phyloP scores from a whole-genome alignment of 1,140 invertebrate genomes.

The Drosophila nannoptera region DNA sequence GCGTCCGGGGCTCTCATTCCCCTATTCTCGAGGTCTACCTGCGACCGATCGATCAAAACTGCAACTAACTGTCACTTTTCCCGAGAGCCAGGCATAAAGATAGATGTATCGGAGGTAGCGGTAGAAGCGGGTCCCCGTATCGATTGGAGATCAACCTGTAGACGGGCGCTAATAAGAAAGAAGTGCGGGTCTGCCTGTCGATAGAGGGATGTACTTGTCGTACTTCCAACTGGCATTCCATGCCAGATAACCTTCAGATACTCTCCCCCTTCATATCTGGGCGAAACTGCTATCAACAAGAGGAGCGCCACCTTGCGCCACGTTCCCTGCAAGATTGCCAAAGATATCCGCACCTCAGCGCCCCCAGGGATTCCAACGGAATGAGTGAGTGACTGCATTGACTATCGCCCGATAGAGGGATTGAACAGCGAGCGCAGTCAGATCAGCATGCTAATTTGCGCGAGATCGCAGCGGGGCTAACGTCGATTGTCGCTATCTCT shows the following conservation, averaged over 20 bases:
- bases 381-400: conserved; percentile 7
- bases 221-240: too few relatives aligned
- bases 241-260: conserved; percentile 18
- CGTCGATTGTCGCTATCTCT: conserved; percentile 29
- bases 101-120: neutral
- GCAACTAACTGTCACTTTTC: conserved; percentile 27
- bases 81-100: conserved; percentile 8
- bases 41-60: conserved; percentile 55
- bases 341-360: conserved; percentile 4
- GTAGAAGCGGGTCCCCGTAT: conserved; percentile 6
- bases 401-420: neutral
- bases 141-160: conserved; percentile 58
- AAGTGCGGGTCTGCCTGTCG: neutral
- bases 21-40: conserved; percentile 36
- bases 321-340: neutral
- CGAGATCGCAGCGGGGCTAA: conserved; percentile 24
- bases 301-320: conserved; percentile 23
- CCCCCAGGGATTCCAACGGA: neutral
- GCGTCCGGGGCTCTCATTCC: conserved; percentile 8
- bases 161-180: conserved; percentile 53
- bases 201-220: neutral
- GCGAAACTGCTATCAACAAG: conserved; percentile 4
- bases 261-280: conserved; percentile 26
- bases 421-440: conserved; percentile 9
- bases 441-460: conserved; percentile 35